A percentile compares a stretch with the other conserved stretches of the same genome.
Conservation (phyloP, 1,140 invertebrate species). For the Pseudomyrmex pallidus region DNA sequence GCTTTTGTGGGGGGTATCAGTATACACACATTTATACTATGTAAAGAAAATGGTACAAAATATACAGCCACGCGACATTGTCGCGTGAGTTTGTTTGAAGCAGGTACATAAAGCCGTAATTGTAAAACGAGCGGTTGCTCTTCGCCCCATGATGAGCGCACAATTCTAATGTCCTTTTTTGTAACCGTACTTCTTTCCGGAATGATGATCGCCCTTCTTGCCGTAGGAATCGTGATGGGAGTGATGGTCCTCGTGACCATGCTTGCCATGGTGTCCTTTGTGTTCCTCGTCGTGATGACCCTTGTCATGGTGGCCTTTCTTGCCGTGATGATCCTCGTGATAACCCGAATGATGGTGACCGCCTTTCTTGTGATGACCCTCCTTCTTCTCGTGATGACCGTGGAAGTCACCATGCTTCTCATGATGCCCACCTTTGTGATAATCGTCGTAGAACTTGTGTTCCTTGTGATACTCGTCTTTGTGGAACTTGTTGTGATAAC, state of each 20-base stretch:
- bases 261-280: slow-evolving; percentile 89
- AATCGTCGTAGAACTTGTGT: slow-evolving; percentile 93
- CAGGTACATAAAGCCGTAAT: slow-evolving; percentile 32
- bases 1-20: not conserved
- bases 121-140: slow-evolving; percentile 14
- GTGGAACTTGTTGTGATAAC: slow-evolving; percentile 92
- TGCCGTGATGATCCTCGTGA: slow-evolving; percentile 90
- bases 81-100: slow-evolving; percentile 18
- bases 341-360: slow-evolving; percentile 89
- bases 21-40: slow-evolving; percentile 15
- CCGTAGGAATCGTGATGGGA: slow-evolving; percentile 88
- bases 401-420: slow-evolving; percentile 89
- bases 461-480: slow-evolving; percentile 94
- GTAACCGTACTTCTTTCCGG: slow-evolving; percentile 87
- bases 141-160: slow-evolving; percentile 15
- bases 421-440: slow-evolving; percentile 91
- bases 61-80: not conserved
- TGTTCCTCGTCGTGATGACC: slow-evolving; percentile 92
- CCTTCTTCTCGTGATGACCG: slow-evolving; percentile 89
- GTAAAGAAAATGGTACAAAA: slow-evolving; percentile 51
- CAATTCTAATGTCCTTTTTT: slow-evolving; percentile 46
- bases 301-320: slow-evolving; percentile 90
- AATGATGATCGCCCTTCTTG: slow-evolving; percentile 88
- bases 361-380: slow-evolving; percentile 90
- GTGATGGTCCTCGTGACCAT: slow-evolving; percentile 89